phyloP scores from a whole-genome alignment of 2,113 vertebrate genomes.

The Silurus glanis region DNA sequence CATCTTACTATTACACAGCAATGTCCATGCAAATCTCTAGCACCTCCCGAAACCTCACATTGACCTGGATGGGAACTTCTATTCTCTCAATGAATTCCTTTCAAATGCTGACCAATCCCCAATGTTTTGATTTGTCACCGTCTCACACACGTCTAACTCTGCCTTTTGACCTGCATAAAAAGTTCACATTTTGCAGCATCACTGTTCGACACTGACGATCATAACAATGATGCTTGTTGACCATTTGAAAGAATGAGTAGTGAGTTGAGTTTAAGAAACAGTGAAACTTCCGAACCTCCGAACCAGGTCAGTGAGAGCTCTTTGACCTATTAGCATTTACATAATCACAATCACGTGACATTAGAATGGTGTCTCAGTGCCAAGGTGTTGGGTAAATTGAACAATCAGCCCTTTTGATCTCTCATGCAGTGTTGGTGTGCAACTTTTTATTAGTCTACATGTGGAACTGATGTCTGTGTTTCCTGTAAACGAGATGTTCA shows the following conservation, averaged over 20 bases:
- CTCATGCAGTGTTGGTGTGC: constrained; percentile 51
- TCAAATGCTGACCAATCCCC: neutral
- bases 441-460: constrained; percentile 56
- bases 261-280: neutral
- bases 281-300: constrained; percentile 38
- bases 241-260: neutral
- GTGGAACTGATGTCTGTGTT: constrained; percentile 32
- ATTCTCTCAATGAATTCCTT: neutral
- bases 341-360: constrained; percentile 56
- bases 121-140: neutral
- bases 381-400: constrained; percentile 38
- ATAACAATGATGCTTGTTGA: constrained; percentile 1
- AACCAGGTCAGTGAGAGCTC: constrained; percentile 52
- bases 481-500: constrained; percentile 14
- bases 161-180: neutral
- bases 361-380: constrained; percentile 21
- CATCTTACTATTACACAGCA: neutral
- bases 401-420: constrained; percentile 56
- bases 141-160: neutral
- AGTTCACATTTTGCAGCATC: neutral
- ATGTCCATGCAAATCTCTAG: neutral
- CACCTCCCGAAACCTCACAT: neutral
- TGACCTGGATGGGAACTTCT: neutral
- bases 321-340: constrained; percentile 63
- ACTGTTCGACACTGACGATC: neutral